A percentile compares a stretch with the other conserved stretches of the same genome.
Evolutionary conservation across 2,113 vertebrate species (phyloP).

Genomic region (Vulpes ferrilata): DNA sequence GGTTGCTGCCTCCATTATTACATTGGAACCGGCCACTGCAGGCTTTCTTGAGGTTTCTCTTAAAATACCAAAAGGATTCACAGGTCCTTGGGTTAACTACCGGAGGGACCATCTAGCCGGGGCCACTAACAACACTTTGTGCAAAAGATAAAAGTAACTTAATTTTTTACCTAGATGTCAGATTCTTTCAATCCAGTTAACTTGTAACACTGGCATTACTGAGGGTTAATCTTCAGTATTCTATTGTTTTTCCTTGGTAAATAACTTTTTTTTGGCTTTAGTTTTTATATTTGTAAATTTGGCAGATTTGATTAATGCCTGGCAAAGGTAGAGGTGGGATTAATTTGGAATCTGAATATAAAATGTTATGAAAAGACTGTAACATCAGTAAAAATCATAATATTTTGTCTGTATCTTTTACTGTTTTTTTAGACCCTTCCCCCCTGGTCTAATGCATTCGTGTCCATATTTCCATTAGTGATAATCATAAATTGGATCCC

Average conservation of each 20-base stretch:
- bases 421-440: constrained; percentile 3
- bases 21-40: background rate
- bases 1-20: background rate
- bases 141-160: constrained; percentile 23
- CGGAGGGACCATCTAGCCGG: background rate
- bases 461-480: background rate
- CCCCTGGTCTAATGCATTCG: background rate
- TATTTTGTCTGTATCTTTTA: background rate
- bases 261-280: background rate
- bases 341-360: constrained; percentile 42
- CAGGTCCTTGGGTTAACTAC: background rate
- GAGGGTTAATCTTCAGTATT: constrained; percentile 20
- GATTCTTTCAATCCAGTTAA: background rate
- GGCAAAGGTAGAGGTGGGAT: background rate
- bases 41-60: background rate
- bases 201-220: background rate
- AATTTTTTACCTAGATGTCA: background rate
- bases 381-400: background rate
- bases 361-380: constrained; percentile 19
- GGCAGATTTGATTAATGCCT: background rate
- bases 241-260: background rate
- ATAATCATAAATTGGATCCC: background rate
- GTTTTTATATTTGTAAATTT: constrained; percentile 38
- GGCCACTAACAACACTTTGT: background rate
- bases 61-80: background rate